These are phyloP conservation scores for Rhopalosiphum nymphaeae DNA, from an alignment of 2,888 invertebrate genomes.

Conservation along the genomic window DNA sequence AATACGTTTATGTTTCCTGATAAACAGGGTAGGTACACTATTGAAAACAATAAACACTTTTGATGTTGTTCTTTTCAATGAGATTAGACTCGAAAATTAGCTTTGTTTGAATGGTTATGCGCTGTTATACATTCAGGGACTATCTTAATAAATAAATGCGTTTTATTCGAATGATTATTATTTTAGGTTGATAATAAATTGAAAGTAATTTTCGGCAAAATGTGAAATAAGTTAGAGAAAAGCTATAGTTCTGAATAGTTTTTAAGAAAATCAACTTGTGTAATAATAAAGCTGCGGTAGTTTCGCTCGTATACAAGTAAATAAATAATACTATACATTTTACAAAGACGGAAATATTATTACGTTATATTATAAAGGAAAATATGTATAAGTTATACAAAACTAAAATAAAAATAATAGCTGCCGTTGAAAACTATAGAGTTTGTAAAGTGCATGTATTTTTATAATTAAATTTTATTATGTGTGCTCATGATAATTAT, in stretches of 20 bases:
- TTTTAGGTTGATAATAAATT: not conserved
- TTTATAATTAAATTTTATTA: not conserved
- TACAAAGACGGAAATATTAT: not conserved
- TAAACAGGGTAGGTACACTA: not conserved
- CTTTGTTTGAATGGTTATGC: not conserved
- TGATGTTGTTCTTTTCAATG: too few species aligned
- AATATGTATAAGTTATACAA: not conserved
- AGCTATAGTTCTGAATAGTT: constrained; percentile 17
- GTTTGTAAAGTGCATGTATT: not conserved
- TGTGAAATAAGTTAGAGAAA: not conserved
- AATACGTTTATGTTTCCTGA: not conserved
- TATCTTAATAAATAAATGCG: not conserved
- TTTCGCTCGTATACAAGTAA: not conserved
- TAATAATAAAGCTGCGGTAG: not conserved
- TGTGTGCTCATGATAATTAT: not conserved
- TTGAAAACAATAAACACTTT: not conserved
- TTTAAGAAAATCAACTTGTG: not conserved
- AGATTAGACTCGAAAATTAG: not conserved
- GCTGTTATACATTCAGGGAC: not conserved
- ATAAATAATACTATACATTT: not conserved
- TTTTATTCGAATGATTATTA: not conserved
- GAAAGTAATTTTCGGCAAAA: not conserved
- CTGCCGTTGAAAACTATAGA: not conserved
- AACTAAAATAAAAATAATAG: not conserved
- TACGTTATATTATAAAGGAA: not conserved